These are phyloP conservation scores for Erebia palarica DNA, from an alignment of 2,888 invertebrate species.

Conservation along the genomic window DNA sequence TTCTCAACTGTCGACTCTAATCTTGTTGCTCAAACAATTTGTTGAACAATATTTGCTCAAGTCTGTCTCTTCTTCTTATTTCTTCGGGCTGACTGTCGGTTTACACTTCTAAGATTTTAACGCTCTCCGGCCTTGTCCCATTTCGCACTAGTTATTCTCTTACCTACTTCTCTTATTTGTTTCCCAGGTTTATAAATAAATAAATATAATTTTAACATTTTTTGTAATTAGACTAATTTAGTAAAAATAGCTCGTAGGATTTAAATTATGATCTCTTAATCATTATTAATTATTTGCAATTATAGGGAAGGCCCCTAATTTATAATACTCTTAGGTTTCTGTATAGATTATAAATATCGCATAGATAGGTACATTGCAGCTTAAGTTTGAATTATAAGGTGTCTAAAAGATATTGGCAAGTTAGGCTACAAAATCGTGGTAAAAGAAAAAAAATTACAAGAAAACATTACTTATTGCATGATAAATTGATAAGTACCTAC, in stretches of 20 bases:
- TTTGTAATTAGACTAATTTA: conserved; percentile 78
- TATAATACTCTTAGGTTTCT: conserved; percentile 82
- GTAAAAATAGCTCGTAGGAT: conserved; percentile 73
- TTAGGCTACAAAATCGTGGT: no score
- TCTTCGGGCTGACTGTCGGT: conserved; percentile 13
- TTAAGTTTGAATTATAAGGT: conserved; percentile 39
- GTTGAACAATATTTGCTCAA: conserved; percentile 81
- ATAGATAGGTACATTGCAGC: conserved; percentile 53
- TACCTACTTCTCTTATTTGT: conserved; percentile 53
- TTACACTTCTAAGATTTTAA: conserved; percentile 31
- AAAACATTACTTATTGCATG: no score
- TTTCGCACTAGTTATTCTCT: conserved; percentile 55
- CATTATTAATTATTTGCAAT: conserved; percentile 80
- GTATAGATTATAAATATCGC: conserved; percentile 55
- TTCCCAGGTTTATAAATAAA: conserved; percentile 66
- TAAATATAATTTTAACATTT: conserved; percentile 54
- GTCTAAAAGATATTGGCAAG: neutral
- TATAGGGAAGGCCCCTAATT: conserved; percentile 72
- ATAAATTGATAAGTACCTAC: no score
- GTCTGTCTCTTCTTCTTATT: conserved; percentile 20
- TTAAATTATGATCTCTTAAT: conserved; percentile 83
- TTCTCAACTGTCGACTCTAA: conserved; percentile 64
- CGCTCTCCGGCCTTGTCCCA: conserved; percentile 34
- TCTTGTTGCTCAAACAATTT: conserved; percentile 77
- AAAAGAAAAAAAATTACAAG: no score